Evolutionary conservation across 2,888 invertebrate genomes (phyloP).

Genomic region (Auanema sp.): DNA sequence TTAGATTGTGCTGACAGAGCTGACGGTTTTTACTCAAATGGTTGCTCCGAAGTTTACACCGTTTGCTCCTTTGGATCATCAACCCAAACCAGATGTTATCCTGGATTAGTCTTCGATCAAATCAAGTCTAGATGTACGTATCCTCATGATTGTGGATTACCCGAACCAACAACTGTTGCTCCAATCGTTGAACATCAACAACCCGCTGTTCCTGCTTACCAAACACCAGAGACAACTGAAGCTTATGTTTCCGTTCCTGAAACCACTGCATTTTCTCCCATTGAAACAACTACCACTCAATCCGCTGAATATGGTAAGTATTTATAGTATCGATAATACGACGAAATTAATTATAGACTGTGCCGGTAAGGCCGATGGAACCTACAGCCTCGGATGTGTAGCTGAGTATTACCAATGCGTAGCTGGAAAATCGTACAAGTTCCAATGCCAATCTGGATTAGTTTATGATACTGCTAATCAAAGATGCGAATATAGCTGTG

Average conservation of each 20-base stretch:
- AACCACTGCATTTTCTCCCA: not conserved
- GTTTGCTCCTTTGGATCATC: not conserved
- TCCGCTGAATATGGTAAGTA: not conserved
- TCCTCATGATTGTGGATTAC: not conserved
- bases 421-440: not conserved
- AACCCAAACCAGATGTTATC: not conserved
- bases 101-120: conserved; percentile 1
- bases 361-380: not conserved
- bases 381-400: not conserved
- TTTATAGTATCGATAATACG: not conserved
- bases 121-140: not conserved
- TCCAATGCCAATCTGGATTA: not conserved
- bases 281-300: not conserved
- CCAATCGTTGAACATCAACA: not conserved
- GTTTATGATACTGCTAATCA: not conserved
- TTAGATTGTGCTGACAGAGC: conserved; percentile 5
- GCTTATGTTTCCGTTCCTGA: not conserved
- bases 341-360: not conserved
- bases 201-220: not conserved
- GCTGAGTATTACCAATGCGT: not conserved
- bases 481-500: conserved; percentile 3
- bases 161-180: not conserved
- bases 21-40: not conserved
- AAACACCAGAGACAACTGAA: not conserved
- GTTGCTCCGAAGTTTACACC: not conserved